Percentiles rank a stretch among this genome's conserved stretches.
These are phyloP conservation scores for Aplysia californica DNA, from an alignment of 1,140 invertebrate species.

Conservation along the genomic window DNA sequence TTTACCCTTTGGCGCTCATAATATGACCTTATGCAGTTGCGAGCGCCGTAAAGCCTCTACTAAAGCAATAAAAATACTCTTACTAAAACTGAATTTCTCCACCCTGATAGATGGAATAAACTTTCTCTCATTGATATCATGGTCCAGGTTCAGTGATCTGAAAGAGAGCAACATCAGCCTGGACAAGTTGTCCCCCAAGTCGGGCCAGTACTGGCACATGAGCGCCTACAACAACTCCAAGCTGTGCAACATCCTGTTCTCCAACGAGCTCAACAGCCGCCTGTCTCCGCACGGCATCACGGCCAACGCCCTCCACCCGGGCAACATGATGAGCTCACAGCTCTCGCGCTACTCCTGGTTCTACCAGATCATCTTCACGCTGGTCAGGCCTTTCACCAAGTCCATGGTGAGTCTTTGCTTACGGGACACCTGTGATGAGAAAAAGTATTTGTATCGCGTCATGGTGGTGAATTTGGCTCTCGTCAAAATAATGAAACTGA, in stretches of 20 bases:
- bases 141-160: conserved; percentile 76
- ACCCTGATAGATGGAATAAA: too few species aligned
- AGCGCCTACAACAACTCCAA: conserved; percentile 92
- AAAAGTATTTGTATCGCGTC: too few species aligned
- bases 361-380: conserved; percentile 79
- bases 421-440: too few species aligned
- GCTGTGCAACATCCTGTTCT: conserved; percentile 88
- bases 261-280: conserved; percentile 76
- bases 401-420: conserved; percentile 84
- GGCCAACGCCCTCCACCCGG: conserved; percentile 89
- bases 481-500: too few species aligned
- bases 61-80: too few species aligned
- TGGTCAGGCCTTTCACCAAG: conserved; percentile 93
- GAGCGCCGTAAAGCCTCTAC: too few species aligned
- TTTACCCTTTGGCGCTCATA: too few species aligned
- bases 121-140: too few species aligned
- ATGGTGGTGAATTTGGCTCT: too few species aligned
- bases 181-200: conserved; percentile 72
- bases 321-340: conserved; percentile 86
- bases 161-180: conserved; percentile 72
- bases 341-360: conserved; percentile 87
- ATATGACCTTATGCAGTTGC: too few species aligned
- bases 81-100: too few species aligned
- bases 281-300: conserved; percentile 73
- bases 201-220: conserved; percentile 79